Evolutionary conservation across 2,797 vertebrate genomes (phyloP).

Genomic region (Sebastiscus albofasciatus): DNA sequence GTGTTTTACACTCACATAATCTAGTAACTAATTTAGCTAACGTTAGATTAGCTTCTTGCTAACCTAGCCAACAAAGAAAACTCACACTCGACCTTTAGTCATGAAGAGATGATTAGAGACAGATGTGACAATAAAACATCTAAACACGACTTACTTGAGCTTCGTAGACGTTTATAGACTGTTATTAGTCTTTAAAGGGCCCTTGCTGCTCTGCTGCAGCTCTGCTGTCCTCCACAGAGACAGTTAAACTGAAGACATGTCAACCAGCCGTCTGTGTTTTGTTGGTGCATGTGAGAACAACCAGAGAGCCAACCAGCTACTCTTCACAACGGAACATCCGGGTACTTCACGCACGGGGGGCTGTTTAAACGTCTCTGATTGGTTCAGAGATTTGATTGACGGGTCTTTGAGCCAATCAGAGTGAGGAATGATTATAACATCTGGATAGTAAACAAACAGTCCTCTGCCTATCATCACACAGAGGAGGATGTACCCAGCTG

Average conservation of each 20-base stretch:
- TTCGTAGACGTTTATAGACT: background rate
- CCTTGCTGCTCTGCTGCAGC: background rate
- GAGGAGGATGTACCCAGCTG: background rate
- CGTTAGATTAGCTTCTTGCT: constrained; percentile 27
- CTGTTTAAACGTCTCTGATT: constrained; percentile 25
- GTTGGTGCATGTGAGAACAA: constrained; percentile 70
- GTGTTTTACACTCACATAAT: background rate
- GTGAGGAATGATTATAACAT: background rate
- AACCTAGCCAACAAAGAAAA: constrained; percentile 5
- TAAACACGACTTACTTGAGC: constrained; percentile 49
- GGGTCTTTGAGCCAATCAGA: constrained; percentile 36
- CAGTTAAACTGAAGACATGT: constrained; percentile 23
- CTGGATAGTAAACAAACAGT: constrained; percentile 72
- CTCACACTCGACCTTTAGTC: background rate
- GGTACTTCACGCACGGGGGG: background rate
- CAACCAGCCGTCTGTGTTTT: constrained; percentile 67
- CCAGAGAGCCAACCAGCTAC: constrained; percentile 55
- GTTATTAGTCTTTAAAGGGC: background rate
- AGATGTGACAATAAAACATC: background rate
- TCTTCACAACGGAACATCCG: constrained; percentile 61
- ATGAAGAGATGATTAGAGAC: background rate
- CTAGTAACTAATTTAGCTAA: background rate
- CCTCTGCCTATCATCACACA: constrained; percentile 1
- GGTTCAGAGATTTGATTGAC: constrained; percentile 5
- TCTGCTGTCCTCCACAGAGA: background rate